phyloP scores from a whole-genome alignment of 2,888 invertebrate species.

The Junonia oenone region DNA sequence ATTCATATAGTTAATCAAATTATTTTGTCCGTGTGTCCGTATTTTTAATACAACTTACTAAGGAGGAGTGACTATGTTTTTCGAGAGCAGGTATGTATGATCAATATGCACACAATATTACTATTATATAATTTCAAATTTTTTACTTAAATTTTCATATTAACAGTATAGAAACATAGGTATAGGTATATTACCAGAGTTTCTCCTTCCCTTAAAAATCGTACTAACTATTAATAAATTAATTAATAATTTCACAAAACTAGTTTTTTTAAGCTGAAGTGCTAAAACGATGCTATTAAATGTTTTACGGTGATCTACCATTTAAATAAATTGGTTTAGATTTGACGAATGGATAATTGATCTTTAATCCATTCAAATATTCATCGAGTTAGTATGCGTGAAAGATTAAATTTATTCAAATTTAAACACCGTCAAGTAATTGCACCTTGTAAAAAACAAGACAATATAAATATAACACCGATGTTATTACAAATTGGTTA shows the following conservation, averaged over 20 bases:
- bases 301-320: constrained; percentile 12
- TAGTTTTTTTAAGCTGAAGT: background rate
- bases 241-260: background rate
- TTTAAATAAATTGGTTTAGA: constrained; percentile 20
- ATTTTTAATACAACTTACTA: too few species aligned
- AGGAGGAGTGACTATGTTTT: too few species aligned
- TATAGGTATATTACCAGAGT: too few species aligned
- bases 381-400: background rate
- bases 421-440: background rate
- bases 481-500: background rate
- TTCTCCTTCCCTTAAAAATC: too few species aligned
- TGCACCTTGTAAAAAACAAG: background rate
- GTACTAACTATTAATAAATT: too few species aligned
- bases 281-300: constrained; percentile 1
- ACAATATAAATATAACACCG: background rate
- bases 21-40: background rate
- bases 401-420: background rate
- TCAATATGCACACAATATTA: too few species aligned
- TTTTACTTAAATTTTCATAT: too few species aligned
- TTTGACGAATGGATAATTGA: constrained; percentile 28
- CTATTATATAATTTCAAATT: too few species aligned
- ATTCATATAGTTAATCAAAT: background rate
- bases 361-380: background rate
- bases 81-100: background rate
- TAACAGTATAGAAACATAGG: too few species aligned